Evolutionary conservation across 2,113 vertebrate genomes (phyloP).

Genomic region (Murina feae): DNA sequence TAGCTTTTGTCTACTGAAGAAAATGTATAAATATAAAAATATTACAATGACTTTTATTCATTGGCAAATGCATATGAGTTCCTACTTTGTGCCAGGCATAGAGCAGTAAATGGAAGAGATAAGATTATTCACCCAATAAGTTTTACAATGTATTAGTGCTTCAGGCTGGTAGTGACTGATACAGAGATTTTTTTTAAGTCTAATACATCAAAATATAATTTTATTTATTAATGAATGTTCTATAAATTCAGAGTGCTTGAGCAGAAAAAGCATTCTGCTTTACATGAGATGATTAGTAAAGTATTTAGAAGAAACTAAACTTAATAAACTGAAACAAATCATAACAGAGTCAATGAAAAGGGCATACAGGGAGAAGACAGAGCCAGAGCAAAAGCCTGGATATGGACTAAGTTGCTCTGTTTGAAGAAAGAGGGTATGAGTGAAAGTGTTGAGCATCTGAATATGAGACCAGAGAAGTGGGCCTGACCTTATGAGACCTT

Average conservation of each 20-base stretch:
- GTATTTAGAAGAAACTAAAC: neutral
- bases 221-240: neutral
- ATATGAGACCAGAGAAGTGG: neutral
- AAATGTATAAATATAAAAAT: neutral
- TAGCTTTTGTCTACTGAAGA: neutral
- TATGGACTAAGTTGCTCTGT: accelerated
- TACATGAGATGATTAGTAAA: neutral
- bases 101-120: neutral
- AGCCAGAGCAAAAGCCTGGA: neutral
- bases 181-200: neutral
- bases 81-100: neutral
- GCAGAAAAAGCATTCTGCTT: neutral
- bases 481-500: neutral
- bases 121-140: neutral
- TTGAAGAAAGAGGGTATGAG: neutral
- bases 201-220: neutral
- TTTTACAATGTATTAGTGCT: neutral
- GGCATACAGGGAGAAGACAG: accelerated
- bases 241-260: neutral
- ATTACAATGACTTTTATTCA: neutral
- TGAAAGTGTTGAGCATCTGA: neutral
- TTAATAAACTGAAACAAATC: neutral
- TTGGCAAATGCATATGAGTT: neutral
- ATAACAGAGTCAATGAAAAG: neutral
- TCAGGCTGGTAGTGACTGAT: neutral